phyloP scores from a whole-genome alignment of 1,140 invertebrate species.

The Popillia japonica region DNA sequence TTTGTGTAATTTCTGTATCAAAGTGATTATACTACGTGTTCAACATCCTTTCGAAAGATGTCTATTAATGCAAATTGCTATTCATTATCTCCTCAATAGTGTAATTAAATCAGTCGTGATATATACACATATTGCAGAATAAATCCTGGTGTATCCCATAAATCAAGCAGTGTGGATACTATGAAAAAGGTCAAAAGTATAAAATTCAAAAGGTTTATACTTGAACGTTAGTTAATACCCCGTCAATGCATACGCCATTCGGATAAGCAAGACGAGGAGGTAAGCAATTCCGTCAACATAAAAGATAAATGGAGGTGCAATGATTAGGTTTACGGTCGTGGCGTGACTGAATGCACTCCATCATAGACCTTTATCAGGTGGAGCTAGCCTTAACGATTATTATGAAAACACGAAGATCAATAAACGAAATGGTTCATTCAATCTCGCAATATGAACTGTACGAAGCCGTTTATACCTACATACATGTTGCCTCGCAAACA shows the following conservation, averaged over 20 bases:
- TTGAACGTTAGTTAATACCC: background rate
- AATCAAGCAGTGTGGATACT: background rate
- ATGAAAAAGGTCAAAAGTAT: background rate
- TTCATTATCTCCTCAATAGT: background rate
- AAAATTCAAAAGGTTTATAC: background rate
- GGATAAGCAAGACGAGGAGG: background rate
- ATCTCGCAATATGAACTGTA: background rate
- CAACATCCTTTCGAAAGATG: background rate
- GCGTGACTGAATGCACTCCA: conserved; percentile 20
- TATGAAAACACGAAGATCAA: conserved; percentile 31
- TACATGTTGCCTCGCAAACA: background rate
- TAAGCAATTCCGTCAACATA: background rate
- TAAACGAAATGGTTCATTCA: conserved; percentile 30
- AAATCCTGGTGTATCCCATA: background rate
- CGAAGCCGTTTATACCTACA: background rate
- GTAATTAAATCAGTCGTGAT: background rate
- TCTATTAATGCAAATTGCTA: background rate
- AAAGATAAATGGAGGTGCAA: conserved; percentile 33
- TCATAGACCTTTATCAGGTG: conserved; percentile 24
- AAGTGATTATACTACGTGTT: background rate
- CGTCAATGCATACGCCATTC: background rate
- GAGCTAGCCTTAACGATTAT: conserved; percentile 28
- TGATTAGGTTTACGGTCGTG: conserved; percentile 19
- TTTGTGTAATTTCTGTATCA: too few relatives aligned
- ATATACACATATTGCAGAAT: background rate